Evolutionary conservation across 2,888 invertebrate species (phyloP).

Genomic region (Kryphioiulus occultus): DNA sequence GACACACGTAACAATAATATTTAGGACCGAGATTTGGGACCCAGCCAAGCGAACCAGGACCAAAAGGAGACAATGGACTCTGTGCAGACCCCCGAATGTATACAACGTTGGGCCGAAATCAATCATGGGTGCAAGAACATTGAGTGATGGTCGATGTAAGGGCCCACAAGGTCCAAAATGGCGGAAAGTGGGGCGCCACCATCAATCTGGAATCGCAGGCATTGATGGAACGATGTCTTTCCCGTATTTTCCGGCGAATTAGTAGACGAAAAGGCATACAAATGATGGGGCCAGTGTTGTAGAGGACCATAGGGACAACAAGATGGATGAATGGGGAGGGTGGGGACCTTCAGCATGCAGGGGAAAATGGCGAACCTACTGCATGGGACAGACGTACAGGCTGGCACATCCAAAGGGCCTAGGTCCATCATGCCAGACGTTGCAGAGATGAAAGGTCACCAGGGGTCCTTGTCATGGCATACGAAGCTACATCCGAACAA

Average conservation of each 20-base stretch:
- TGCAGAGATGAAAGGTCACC: too few relatives aligned
- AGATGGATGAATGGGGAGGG: conserved; percentile 20
- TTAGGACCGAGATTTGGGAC: not conserved
- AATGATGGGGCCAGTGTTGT: not conserved
- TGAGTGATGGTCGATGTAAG: not conserved
- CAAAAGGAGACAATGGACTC: not conserved
- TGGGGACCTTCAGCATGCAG: not conserved
- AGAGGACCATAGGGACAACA: not conserved
- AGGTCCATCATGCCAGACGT: too few relatives aligned
- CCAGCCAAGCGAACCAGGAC: not conserved
- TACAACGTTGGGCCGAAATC: not conserved
- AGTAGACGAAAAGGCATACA: conserved; percentile 18
- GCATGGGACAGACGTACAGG: not conserved
- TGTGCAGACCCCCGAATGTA: not conserved
- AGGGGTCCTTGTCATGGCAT: too few relatives aligned
- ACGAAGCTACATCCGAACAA: too few relatives aligned
- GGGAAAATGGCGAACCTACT: not conserved
- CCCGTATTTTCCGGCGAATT: conserved; percentile 3
- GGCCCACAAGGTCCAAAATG: not conserved
- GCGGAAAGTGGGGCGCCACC: conserved; percentile 34
- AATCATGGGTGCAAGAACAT: not conserved
- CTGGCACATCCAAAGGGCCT: not conserved
- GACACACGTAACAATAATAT: conserved; percentile 8
- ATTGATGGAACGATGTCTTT: not conserved
- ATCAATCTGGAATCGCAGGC: conserved; percentile 1